These are phyloP conservation scores for Tetheella fluctuosa DNA, from an alignment of 2,888 invertebrate genomes.

Conservation along the genomic window DNA sequence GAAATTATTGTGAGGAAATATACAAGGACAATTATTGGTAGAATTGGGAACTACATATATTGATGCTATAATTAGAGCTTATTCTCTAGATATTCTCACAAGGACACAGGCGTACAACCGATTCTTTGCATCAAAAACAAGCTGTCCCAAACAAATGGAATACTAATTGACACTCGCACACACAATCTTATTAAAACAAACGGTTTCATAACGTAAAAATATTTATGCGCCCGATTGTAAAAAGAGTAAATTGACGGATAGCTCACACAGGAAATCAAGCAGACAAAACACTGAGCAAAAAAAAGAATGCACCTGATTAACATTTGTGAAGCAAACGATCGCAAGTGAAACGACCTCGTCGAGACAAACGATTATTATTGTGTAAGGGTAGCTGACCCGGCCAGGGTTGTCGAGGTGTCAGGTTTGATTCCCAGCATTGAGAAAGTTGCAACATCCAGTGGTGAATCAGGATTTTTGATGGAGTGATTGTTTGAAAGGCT, in stretches of 20 bases:
- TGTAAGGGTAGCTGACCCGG: constrained; percentile 59
- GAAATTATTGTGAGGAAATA: too few species aligned
- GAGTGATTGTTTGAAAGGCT: constrained; percentile 1
- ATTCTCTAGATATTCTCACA: too few species aligned
- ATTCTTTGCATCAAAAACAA: not conserved
- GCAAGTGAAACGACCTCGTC: constrained; percentile 68
- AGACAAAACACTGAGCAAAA: constrained; percentile 60
- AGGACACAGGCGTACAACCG: too few species aligned
- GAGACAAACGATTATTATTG: constrained; percentile 26
- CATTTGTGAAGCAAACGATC: constrained; percentile 42
- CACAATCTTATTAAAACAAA: not conserved
- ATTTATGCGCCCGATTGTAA: constrained; percentile 9
- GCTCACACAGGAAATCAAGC: constrained; percentile 63
- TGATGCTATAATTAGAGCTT: too few species aligned
- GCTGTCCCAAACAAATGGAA: not conserved
- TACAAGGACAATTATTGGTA: too few species aligned
- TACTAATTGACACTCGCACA: not conserved
- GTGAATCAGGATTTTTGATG: constrained; percentile 14
- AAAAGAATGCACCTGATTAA: constrained; percentile 46
- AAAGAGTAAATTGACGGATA: constrained; percentile 60
- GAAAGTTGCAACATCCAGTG: constrained; percentile 7
- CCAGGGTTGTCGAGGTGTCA: constrained; percentile 36
- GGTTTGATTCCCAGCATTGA: constrained; percentile 21
- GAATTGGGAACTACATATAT: too few species aligned
- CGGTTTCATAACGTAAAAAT: not conserved